These are phyloP conservation scores for Propithecus deckenii DNA, from an alignment of 2,797 vertebrate genomes.

Conservation along the genomic window DNA sequence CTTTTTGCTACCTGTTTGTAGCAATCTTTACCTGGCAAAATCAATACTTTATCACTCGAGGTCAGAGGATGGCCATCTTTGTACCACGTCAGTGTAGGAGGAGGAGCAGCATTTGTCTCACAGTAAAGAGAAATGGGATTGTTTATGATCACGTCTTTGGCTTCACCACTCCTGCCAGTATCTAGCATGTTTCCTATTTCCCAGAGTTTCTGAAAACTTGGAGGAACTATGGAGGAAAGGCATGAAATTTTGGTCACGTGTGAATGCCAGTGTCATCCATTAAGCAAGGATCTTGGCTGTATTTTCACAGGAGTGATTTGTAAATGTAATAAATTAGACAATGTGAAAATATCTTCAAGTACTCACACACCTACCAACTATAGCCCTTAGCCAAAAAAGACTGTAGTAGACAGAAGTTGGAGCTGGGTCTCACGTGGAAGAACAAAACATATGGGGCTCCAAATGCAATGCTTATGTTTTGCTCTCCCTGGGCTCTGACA, in stretches of 20 bases:
- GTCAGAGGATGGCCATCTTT: conserved; percentile 91
- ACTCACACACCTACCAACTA: neutral
- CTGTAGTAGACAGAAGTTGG: neutral
- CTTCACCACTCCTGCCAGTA: conserved; percentile 75
- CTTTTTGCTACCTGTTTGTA: neutral
- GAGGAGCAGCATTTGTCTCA: conserved; percentile 95
- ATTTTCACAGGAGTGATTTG: neutral
- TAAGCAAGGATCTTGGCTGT: neutral
- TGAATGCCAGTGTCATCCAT: neutral
- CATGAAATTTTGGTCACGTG: neutral
- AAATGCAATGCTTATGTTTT: neutral
- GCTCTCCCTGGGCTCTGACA: neutral
- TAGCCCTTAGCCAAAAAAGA: neutral
- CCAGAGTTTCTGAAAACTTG: conserved; percentile 91
- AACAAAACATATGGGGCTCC: neutral
- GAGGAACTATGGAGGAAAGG: conserved; percentile 89
- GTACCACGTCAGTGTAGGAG: conserved; percentile 96
- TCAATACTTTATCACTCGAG: conserved; percentile 91
- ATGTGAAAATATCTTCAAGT: neutral
- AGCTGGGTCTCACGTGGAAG: neutral
- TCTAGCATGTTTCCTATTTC: conserved; percentile 83
- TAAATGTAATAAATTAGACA: neutral
- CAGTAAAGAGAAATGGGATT: conserved; percentile 96
- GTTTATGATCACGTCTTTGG: conserved; percentile 93
- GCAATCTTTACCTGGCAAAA: conserved; percentile 91